Conservation (phyloP, 2,113 vertebrate genomes). For the Rostratula benghalensis region DNA sequence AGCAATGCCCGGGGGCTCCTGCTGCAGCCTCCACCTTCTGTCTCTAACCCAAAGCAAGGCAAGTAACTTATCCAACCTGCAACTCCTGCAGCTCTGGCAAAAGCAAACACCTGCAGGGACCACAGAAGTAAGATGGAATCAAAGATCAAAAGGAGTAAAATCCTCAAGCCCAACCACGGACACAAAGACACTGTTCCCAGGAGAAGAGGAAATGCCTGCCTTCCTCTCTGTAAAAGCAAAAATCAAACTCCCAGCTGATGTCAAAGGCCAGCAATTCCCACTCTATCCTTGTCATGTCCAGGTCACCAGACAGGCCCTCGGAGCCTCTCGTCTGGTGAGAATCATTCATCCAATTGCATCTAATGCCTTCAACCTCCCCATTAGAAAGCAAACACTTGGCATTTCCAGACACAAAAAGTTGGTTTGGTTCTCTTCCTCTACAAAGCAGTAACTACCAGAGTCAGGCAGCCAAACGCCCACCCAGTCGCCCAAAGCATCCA, state of each 20-base stretch:
- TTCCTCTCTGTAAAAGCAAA: background rate
- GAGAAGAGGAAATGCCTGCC: background rate
- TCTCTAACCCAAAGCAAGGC: background rate
- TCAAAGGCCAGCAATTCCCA: background rate
- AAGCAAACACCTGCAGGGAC: background rate
- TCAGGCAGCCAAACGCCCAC: background rate
- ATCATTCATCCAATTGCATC: background rate
- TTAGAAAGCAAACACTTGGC: background rate
- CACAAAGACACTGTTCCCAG: background rate
- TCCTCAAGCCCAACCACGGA: background rate
- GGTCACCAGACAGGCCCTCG: background rate
- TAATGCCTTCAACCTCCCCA: background rate
- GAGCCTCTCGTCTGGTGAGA: background rate
- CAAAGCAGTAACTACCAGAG: background rate
- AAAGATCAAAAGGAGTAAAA: background rate
- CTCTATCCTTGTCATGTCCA: background rate
- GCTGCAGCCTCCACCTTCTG: background rate
- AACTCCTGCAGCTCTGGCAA: background rate
- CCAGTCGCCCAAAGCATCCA: background rate
- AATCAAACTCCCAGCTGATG: background rate
- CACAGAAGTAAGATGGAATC: background rate
- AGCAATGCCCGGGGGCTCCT: rapidly evolving
- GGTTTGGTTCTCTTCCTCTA: background rate
- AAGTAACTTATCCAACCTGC: too few species aligned
- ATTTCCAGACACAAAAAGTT: background rate